Evolutionary conservation across 2,888 invertebrate species (phyloP).

Genomic region (Drosophila fungiperda): DNA sequence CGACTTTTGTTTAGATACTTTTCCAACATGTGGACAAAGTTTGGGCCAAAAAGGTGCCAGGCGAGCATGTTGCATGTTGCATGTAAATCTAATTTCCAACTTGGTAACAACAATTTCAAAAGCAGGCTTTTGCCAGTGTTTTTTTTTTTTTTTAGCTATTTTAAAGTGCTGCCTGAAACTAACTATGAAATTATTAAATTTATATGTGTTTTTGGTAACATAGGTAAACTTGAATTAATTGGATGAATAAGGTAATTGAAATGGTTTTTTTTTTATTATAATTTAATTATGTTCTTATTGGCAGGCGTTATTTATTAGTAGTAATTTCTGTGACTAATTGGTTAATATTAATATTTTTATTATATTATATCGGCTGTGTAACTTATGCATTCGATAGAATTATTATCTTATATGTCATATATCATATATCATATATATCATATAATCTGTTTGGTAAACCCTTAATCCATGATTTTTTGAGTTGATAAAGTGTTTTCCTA

Average conservation of each 20-base stretch:
- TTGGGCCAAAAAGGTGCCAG: conserved; percentile 47
- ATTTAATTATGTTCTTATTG: neutral
- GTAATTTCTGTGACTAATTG: neutral
- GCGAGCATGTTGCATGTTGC: conserved; percentile 45
- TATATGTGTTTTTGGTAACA: neutral
- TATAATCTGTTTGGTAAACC: no score
- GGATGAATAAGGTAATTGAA: neutral
- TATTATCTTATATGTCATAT: no score
- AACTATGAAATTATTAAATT: neutral
- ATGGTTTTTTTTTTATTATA: neutral
- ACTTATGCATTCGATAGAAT: neutral
- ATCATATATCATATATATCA: no score
- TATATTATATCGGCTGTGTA: neutral
- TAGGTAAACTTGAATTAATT: neutral
- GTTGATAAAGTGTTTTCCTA: no score
- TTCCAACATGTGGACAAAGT: conserved; percentile 49
- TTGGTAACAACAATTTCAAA: conserved; percentile 60
- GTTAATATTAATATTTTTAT: neutral
- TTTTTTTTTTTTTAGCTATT: neutral
- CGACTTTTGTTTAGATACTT: conserved; percentile 65
- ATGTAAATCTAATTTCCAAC: conserved; percentile 73
- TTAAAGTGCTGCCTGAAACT: neutral
- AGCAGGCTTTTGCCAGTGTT: neutral
- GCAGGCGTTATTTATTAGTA: neutral
- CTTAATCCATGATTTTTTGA: no score